phyloP scores from a whole-genome alignment of 92 coral and sea anemone genomes.

The Nematostella vectensis region DNA sequence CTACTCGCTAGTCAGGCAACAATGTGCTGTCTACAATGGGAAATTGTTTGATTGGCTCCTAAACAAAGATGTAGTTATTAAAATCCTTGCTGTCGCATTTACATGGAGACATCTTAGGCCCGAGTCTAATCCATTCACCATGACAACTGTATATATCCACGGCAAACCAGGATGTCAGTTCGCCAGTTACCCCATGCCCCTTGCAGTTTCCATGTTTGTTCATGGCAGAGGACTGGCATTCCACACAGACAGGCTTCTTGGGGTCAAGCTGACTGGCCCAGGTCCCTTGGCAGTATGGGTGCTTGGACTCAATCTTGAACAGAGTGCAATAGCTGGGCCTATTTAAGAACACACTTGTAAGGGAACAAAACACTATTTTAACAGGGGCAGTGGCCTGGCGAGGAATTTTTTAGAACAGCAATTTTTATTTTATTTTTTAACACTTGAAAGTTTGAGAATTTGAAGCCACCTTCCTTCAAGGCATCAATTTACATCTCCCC shows the following conservation, averaged over 20 bases:
- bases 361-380: neutral
- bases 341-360: too few relatives aligned
- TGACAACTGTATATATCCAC: slow-evolving; percentile 81
- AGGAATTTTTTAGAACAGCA: slow-evolving; percentile 2
- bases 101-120: slow-evolving; percentile 66
- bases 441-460: too few relatives aligned
- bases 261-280: slow-evolving; percentile 88
- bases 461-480: too few relatives aligned
- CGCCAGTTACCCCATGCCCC: slow-evolving; percentile 83
- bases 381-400: too few relatives aligned
- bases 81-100: slow-evolving; percentile 60
- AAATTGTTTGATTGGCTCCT: too few relatives aligned
- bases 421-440: slow-evolving; percentile 49
- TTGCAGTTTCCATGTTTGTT: slow-evolving; percentile 78
- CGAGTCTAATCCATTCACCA: slow-evolving; percentile 91
- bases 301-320: slow-evolving; percentile 79
- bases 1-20: too few relatives aligned
- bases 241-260: slow-evolving; percentile 83
- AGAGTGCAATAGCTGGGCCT: slow-evolving; percentile 83
- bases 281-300: slow-evolving; percentile 89
- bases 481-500: too few relatives aligned
- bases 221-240: slow-evolving; percentile 82
- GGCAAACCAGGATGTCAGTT: slow-evolving; percentile 84
- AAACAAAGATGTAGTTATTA: slow-evolving; percentile 90
- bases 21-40: too few relatives aligned